phyloP scores from a whole-genome alignment of 2,888 invertebrate species.

The Caenorhabditis imperialis region DNA sequence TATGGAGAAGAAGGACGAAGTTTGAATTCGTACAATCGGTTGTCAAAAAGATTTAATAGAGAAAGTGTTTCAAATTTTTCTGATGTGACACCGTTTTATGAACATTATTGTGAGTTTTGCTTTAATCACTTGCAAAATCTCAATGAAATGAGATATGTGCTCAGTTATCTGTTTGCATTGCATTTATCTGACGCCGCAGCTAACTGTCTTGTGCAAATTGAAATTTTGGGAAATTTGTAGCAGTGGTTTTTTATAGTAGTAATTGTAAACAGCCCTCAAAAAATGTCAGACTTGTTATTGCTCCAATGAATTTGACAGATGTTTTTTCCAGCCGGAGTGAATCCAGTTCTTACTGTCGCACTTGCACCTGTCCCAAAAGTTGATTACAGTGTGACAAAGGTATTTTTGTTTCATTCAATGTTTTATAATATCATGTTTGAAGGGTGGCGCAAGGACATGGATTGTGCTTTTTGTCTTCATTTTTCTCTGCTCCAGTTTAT shows the following conservation, averaged over 20 bases:
- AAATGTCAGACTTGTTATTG: no score
- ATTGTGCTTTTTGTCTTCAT: slow-evolving; percentile 75
- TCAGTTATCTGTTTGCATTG: no score
- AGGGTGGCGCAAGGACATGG: slow-evolving; percentile 75
- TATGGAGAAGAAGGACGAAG: slow-evolving; percentile 45
- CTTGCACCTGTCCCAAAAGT: slow-evolving; percentile 69
- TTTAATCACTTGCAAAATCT: no score
- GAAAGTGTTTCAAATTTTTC: slow-evolving; percentile 42
- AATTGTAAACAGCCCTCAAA: no score
- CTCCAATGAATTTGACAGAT: no score
- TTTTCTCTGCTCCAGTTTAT: slow-evolving; percentile 72
- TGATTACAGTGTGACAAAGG: slow-evolving; percentile 75
- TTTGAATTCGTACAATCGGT: slow-evolving; percentile 47
- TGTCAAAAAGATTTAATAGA: slow-evolving; percentile 44
- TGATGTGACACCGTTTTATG: slow-evolving; percentile 30
- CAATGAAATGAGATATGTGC: no score
- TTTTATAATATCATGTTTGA: no score
- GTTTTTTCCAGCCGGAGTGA: slow-evolving; percentile 62
- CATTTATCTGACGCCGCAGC: no score
- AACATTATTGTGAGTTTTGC: slow-evolving; percentile 25
- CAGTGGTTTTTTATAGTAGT: no score
- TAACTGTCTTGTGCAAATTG: no score
- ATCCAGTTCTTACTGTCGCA: slow-evolving; percentile 75
- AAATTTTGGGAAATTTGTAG: no score
- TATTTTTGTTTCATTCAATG: slow-evolving; percentile 8